These are phyloP conservation scores for Phaethornis superciliosus DNA, from an alignment of 2,113 vertebrate genomes.

Conservation along the genomic window DNA sequence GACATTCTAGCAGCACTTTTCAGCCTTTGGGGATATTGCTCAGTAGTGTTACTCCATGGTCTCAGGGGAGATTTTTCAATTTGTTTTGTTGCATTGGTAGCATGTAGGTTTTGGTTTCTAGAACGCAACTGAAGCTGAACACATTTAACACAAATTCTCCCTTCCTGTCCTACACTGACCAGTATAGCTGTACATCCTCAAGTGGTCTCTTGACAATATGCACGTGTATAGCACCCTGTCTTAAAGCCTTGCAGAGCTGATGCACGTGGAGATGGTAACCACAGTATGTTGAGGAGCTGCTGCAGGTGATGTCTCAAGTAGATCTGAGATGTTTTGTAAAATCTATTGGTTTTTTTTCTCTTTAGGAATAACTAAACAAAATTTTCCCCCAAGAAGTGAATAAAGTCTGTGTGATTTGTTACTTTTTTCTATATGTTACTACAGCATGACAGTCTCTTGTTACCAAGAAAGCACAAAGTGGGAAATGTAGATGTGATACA, in stretches of 20 bases:
- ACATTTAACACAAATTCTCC: background rate
- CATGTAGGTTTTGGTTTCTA: background rate
- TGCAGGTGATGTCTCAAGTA: background rate
- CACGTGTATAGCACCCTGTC: background rate
- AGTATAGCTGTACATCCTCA: background rate
- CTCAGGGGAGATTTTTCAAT: background rate
- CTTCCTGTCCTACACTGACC: background rate
- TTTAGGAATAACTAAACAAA: background rate
- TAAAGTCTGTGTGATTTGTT: background rate
- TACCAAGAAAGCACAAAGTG: background rate
- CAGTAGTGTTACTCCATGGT: background rate
- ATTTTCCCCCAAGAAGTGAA: background rate
- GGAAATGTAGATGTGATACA: background rate
- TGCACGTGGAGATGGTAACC: background rate
- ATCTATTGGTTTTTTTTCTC: background rate
- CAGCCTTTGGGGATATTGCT: background rate
- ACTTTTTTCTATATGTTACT: background rate
- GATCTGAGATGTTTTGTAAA: background rate
- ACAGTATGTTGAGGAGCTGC: background rate
- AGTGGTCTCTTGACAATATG: background rate
- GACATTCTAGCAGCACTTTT: background rate
- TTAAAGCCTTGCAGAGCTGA: background rate
- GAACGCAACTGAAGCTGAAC: background rate
- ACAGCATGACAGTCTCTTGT: background rate
- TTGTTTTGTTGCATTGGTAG: background rate